A percentile compares a stretch with the other conserved stretches of the same genome.
Evolutionary conservation across 2,888 invertebrate species (phyloP).

Genomic region (Polydrusus tereticollis): DNA sequence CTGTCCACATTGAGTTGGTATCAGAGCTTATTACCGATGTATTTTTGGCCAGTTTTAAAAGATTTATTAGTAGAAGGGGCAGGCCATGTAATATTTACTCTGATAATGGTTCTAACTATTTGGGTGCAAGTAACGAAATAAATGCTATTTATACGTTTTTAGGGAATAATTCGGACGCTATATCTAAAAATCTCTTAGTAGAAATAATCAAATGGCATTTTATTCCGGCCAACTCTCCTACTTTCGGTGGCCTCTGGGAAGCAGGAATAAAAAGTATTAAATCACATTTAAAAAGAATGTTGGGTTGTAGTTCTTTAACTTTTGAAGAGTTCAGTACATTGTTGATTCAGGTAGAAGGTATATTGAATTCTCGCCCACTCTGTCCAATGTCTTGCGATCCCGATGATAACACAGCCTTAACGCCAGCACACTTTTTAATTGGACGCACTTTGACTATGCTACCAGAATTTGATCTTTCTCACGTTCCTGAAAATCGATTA

Average conservation of each 20-base stretch:
- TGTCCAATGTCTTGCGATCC: not conserved
- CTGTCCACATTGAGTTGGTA: slow-evolving; percentile 11
- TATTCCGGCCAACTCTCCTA: slow-evolving; percentile 5
- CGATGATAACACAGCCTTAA: not conserved
- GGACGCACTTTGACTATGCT: not conserved
- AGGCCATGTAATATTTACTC: no score
- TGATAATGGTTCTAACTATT: slow-evolving; percentile 26
- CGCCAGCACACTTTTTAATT: not conserved
- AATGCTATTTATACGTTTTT: not conserved
- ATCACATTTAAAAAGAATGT: not conserved
- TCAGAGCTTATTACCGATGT: no score
- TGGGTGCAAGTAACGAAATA: slow-evolving; percentile 24
- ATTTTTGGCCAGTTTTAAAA: slow-evolving; percentile 1
- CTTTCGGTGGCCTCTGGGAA: not conserved
- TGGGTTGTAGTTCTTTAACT: no score
- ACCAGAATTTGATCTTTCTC: not conserved
- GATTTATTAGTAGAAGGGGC: slow-evolving; percentile 18
- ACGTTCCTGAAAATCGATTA: not conserved
- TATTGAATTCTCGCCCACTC: no score
- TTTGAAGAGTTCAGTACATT: no score
- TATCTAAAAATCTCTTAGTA: no score
- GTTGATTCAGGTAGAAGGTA: no score
- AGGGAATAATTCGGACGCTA: not conserved
- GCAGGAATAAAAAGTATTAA: not conserved
- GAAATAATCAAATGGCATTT: slow-evolving; percentile 13